Evolutionary conservation across 2,888 invertebrate species (phyloP).

Genomic region (Epirrhoe tristata): DNA sequence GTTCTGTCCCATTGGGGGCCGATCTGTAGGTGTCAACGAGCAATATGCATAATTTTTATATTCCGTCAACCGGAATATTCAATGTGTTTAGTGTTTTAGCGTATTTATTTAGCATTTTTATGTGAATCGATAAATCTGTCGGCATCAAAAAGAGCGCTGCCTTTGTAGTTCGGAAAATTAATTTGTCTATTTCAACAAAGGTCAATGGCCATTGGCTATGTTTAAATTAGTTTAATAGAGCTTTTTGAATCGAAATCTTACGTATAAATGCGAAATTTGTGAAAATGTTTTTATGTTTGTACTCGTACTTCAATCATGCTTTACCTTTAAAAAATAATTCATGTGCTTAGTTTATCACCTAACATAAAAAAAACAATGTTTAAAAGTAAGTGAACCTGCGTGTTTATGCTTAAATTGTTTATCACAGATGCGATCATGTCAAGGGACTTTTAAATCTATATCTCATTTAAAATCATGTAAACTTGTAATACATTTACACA

Average conservation of each 20-base stretch:
- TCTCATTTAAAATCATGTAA: constrained; percentile 15
- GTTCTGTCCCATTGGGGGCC: constrained; percentile 23
- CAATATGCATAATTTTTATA: constrained; percentile 66
- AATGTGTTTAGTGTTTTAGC: constrained; percentile 21
- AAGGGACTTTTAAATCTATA: background rate
- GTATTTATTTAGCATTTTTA: constrained; percentile 26
- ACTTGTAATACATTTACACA: constrained; percentile 29
- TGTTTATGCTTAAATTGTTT: background rate
- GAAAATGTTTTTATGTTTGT: background rate
- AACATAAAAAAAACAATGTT: too few species aligned
- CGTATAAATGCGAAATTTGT: background rate
- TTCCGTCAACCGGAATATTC: constrained; percentile 47
- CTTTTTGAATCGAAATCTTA: background rate
- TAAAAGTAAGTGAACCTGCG: too few species aligned
- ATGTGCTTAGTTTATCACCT: too few species aligned
- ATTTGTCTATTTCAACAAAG: constrained; percentile 15
- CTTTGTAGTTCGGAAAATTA: constrained; percentile 18
- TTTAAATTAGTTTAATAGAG: constrained; percentile 14
- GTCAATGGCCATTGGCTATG: constrained; percentile 16
- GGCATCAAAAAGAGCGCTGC: constrained; percentile 22
- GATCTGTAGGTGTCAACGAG: constrained; percentile 52
- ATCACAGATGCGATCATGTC: background rate
- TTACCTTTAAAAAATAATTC: too few species aligned
- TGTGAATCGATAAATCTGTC: constrained; percentile 31
- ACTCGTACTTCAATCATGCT: too few species aligned